A percentile compares a stretch with the other conserved stretches of the same genome.
phyloP scores from a whole-genome alignment of 2,888 invertebrate species.

The Hyalella azteca region DNA sequence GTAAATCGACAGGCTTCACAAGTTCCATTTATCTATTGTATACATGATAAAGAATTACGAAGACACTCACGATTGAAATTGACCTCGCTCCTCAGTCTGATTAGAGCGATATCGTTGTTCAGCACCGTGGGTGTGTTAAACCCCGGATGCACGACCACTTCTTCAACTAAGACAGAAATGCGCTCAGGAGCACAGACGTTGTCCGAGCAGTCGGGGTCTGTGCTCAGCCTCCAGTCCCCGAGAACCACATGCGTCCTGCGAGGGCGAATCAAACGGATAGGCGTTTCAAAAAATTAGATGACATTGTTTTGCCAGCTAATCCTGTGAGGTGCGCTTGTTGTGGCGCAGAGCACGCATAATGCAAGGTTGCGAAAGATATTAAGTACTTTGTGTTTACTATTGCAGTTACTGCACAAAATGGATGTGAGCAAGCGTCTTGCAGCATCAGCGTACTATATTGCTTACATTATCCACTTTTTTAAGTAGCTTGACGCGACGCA shows the following conservation, averaged over 20 bases:
- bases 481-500: background rate
- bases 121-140: background rate
- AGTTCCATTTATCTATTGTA: too few relatives aligned
- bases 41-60: too few relatives aligned
- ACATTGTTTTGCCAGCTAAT: too few relatives aligned
- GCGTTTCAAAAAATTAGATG: too few relatives aligned
- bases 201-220: slow-evolving; percentile 21
- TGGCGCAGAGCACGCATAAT: too few relatives aligned
- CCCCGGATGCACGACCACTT: background rate
- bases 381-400: too few relatives aligned
- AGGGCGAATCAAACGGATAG: background rate
- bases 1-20: too few relatives aligned
- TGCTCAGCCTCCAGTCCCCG: slow-evolving; percentile 13
- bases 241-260: background rate
- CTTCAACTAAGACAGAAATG: background rate
- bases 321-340: too few relatives aligned
- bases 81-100: background rate
- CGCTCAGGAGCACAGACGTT: background rate
- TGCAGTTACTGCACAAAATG: too few relatives aligned
- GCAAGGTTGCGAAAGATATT: too few relatives aligned
- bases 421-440: too few relatives aligned
- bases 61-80: background rate
- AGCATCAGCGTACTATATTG: too few relatives aligned
- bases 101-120: slow-evolving; percentile 31
- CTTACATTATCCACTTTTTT: background rate